These are phyloP conservation scores for Sesia bembeciformis DNA, from an alignment of 2,888 invertebrate species.

Conservation along the genomic window DNA sequence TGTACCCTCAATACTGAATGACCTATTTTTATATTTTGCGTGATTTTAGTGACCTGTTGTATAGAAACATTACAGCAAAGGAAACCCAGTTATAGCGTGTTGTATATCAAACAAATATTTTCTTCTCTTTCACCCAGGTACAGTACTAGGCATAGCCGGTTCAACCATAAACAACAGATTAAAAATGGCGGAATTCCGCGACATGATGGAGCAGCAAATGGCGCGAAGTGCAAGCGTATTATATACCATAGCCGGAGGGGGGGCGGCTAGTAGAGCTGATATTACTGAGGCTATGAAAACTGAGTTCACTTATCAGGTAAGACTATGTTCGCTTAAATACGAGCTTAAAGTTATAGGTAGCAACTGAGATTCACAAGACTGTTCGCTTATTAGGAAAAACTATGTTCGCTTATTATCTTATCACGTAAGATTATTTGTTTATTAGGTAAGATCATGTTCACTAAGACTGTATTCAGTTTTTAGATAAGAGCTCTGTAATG, in stretches of 20 bases:
- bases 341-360: not conserved
- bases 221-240: constrained; percentile 60
- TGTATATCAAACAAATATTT: not conserved
- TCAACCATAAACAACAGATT: constrained; percentile 78
- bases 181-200: constrained; percentile 77
- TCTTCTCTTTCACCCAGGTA: constrained; percentile 46
- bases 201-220: constrained; percentile 74
- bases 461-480: too few species aligned
- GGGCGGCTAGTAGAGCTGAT: constrained; percentile 34
- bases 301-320: constrained; percentile 60
- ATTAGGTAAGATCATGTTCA: too few species aligned
- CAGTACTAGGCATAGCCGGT: constrained; percentile 77
- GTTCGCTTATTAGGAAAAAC: too few species aligned
- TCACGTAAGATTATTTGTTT: too few species aligned
- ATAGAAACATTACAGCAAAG: too few species aligned
- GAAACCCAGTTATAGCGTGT: too few species aligned
- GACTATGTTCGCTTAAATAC: not conserved
- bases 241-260: constrained; percentile 58
- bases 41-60: too few species aligned
- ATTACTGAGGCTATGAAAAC: constrained; percentile 63
- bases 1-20: too few species aligned
- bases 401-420: too few species aligned
- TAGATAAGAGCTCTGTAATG: too few species aligned
- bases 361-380: not conserved
- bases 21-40: too few species aligned